Evolutionary conservation across 2,888 invertebrate genomes (phyloP).

Genomic region (Helobdella robusta): DNA sequence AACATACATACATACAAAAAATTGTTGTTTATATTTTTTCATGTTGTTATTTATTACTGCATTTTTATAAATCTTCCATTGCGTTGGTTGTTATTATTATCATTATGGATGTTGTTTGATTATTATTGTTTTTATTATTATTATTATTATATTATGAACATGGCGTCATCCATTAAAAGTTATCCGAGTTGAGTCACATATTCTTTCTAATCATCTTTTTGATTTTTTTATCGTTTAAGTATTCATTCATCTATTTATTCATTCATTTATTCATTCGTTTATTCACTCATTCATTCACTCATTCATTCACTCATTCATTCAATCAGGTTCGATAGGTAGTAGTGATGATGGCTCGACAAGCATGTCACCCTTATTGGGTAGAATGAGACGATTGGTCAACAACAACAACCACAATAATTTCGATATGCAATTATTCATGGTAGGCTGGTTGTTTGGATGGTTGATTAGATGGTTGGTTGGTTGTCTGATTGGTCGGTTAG

Average conservation of each 20-base stretch:
- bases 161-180: too few species aligned
- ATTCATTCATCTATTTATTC: background rate
- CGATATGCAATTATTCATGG: background rate
- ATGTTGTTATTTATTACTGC: background rate
- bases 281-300: background rate
- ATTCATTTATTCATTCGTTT: background rate
- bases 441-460: background rate
- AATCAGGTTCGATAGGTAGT: background rate
- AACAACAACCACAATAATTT: background rate
- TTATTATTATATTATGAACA: too few species aligned
- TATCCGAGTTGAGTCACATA: too few species aligned
- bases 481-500: background rate
- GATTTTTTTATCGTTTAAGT: too few species aligned
- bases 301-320: background rate
- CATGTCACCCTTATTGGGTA: background rate
- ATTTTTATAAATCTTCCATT: background rate
- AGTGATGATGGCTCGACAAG: too few species aligned
- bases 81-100: background rate
- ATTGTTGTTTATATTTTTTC: conserved; percentile 5
- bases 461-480: background rate
- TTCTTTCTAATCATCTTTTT: background rate
- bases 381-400: background rate
- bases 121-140: background rate
- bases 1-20: conserved; percentile 18
- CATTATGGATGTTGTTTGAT: background rate